Conservation (phyloP, 2,113 vertebrate species). For the Peromyscus leucopus region DNA sequence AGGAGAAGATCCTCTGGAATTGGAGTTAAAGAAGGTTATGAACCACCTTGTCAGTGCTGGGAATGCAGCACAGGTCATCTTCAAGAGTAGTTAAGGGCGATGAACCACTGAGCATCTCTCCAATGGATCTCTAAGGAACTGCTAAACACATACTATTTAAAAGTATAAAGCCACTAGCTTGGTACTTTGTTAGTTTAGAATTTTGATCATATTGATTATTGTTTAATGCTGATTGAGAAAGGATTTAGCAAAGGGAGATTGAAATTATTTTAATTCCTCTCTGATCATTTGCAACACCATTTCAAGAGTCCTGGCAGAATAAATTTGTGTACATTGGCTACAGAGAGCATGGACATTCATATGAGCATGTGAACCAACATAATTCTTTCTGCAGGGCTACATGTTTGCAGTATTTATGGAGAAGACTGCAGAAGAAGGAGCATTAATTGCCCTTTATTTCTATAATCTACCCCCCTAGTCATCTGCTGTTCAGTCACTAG, state of each 20-base stretch:
- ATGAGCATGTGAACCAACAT: background rate
- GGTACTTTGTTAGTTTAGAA: constrained; percentile 53
- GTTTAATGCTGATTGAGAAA: background rate
- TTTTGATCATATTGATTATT: background rate
- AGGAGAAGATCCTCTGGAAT: background rate
- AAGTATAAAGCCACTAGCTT: background rate
- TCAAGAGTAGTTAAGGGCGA: background rate
- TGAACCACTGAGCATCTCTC: background rate
- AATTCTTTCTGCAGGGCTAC: background rate
- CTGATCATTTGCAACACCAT: background rate
- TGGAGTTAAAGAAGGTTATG: background rate
- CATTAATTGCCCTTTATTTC: background rate
- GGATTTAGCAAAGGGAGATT: background rate
- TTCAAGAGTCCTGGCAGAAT: background rate
- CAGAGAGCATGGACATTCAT: background rate
- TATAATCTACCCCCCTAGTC: background rate
- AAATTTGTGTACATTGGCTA: background rate
- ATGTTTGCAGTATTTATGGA: background rate
- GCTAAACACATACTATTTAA: background rate
- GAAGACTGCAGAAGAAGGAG: background rate
- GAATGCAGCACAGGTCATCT: too few species aligned
- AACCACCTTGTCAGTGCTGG: background rate
- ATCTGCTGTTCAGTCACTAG: background rate
- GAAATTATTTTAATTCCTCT: background rate
- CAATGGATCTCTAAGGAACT: background rate